These are phyloP conservation scores for Leptosomus discolor DNA, from an alignment of 2,113 vertebrate genomes.

Conservation along the genomic window DNA sequence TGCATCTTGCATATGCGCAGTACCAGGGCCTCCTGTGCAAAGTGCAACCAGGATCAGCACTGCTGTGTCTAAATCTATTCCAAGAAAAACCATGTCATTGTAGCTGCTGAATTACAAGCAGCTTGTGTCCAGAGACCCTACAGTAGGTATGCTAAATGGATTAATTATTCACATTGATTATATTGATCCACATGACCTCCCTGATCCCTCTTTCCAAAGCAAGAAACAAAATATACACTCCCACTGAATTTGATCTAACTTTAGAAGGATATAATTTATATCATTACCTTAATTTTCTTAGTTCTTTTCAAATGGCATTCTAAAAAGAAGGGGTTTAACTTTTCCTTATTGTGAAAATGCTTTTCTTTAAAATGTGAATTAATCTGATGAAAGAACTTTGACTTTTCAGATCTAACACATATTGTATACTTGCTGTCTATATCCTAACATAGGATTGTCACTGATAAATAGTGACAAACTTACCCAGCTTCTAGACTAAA, in stretches of 20 bases:
- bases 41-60: neutral
- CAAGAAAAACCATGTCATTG: neutral
- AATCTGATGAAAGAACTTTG: neutral
- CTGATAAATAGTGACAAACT: neutral
- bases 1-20: neutral
- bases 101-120: neutral
- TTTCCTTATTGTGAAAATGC: neutral
- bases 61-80: neutral
- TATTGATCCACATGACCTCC: neutral
- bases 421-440: neutral
- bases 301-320: neutral
- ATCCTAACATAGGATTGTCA: neutral
- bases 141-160: neutral
- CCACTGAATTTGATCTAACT: neutral
- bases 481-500: neutral
- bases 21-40: neutral
- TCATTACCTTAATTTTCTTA: neutral
- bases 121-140: neutral
- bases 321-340: neutral
- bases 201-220: neutral
- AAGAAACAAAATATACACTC: neutral
- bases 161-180: constrained; percentile 22
- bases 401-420: neutral
- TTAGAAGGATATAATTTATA: neutral
- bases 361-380: neutral